Conservation (phyloP, 2,797 vertebrate species). For the Sparidentex hasta region DNA sequence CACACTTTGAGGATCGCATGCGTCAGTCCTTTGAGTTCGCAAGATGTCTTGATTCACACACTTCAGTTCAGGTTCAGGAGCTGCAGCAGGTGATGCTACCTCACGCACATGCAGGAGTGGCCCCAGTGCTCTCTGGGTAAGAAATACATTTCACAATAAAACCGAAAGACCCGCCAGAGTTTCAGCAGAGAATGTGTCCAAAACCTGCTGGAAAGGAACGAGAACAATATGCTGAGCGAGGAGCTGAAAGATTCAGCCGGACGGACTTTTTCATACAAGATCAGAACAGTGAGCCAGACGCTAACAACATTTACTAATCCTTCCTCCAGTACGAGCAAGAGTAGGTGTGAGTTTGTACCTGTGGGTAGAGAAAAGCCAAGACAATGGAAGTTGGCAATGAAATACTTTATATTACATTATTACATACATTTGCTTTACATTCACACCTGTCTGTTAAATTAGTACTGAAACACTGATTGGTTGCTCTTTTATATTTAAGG, state of each 20-base stretch:
- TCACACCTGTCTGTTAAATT: no score
- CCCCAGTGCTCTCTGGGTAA: constrained; percentile 91
- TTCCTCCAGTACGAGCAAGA: background rate
- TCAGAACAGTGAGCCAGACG: constrained; percentile 90
- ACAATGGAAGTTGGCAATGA: background rate
- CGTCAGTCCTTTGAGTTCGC: constrained; percentile 94
- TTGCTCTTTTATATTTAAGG: no score
- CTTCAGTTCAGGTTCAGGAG: constrained; percentile 90
- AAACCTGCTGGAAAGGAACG: constrained; percentile 90
- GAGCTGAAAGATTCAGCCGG: constrained; percentile 92
- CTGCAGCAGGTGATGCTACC: constrained; percentile 92
- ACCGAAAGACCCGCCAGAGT: constrained; percentile 34
- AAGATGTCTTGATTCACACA: constrained; percentile 69
- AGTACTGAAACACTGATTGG: no score
- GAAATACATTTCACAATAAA: constrained; percentile 21
- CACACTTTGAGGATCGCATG: constrained; percentile 98
- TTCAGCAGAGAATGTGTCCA: constrained; percentile 87
- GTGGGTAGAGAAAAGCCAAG: background rate
- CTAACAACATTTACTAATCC: background rate
- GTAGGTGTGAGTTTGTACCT: background rate
- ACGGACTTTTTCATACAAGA: constrained; percentile 93
- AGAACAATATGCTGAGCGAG: constrained; percentile 92
- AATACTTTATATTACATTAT: background rate
- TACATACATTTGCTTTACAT: no score
- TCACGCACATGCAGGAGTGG: constrained; percentile 93